phyloP scores from a whole-genome alignment of 2,888 invertebrate species.

The Macrosiphum euphorbiae region DNA sequence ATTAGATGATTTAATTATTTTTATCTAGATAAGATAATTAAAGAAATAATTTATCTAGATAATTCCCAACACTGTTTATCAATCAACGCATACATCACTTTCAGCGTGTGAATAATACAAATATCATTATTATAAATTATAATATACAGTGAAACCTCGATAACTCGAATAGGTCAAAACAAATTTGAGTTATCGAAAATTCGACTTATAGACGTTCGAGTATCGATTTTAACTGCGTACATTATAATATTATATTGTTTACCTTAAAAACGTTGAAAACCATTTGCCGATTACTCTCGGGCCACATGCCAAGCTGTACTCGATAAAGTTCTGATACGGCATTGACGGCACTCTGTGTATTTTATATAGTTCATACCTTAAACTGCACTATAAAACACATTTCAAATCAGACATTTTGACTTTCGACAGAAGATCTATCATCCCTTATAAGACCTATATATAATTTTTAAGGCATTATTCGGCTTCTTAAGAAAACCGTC shows the following conservation, averaged over 20 bases:
- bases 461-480: too few species aligned
- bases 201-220: neutral
- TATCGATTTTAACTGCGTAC: neutral
- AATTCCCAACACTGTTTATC: too few species aligned
- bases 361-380: slow-evolving; percentile 50
- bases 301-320: slow-evolving; percentile 25
- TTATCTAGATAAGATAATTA: too few species aligned
- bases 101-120: neutral
- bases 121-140: neutral
- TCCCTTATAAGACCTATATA: neutral
- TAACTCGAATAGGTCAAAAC: too few species aligned
- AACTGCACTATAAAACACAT: slow-evolving; percentile 44
- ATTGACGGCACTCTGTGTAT: slow-evolving; percentile 19
- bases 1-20: too few species aligned
- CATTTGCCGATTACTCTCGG: slow-evolving; percentile 11
- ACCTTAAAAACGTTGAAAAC: slow-evolving; percentile 35
- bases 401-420: slow-evolving; percentile 34
- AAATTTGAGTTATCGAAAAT: neutral
- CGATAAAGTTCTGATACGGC: slow-evolving; percentile 41
- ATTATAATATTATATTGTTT: neutral
- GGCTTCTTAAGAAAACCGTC: neutral
- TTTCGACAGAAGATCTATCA: neutral
- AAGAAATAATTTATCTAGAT: too few species aligned
- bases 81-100: neutral
- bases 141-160: neutral